These are phyloP conservation scores for Netelia virgata DNA, from an alignment of 2,888 invertebrate genomes.

Conservation along the genomic window DNA sequence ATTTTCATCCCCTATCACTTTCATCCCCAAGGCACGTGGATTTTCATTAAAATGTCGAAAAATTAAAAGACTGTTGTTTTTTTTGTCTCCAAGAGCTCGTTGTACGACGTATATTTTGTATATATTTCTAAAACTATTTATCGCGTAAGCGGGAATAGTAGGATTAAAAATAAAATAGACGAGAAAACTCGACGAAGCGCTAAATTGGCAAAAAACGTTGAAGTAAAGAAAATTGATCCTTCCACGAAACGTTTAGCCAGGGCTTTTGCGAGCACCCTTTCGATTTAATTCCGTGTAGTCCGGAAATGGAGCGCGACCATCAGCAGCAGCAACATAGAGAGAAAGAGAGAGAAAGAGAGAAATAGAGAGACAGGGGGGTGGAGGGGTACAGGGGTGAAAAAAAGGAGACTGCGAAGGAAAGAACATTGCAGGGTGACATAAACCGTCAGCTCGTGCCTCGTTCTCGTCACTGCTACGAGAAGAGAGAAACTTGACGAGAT, in stretches of 20 bases:
- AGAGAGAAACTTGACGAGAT: conserved; percentile 56
- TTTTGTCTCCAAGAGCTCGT: too few relatives aligned
- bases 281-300: conserved; percentile 34
- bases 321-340: neutral
- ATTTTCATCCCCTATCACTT: too few relatives aligned
- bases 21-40: too few relatives aligned
- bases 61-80: too few relatives aligned
- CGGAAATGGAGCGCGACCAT: conserved; percentile 28
- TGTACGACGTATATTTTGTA: neutral
- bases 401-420: conserved; percentile 21
- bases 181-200: conserved; percentile 16
- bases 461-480: conserved; percentile 25
- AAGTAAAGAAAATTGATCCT: conserved; percentile 60
- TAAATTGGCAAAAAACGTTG: conserved; percentile 46
- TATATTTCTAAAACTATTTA: conserved; percentile 42
- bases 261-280: conserved; percentile 20
- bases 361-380: neutral
- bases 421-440: conserved; percentile 44
- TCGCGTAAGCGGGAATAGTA: conserved; percentile 17
- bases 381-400: too few relatives aligned
- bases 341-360: conserved; percentile 2
- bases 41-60: too few relatives aligned
- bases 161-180: conserved; percentile 55
- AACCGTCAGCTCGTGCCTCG: conserved; percentile 37
- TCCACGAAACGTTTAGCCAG: conserved; percentile 57